Conservation (phyloP, 2,113 vertebrate genomes). For the Nothobranchius furzeri region DNA sequence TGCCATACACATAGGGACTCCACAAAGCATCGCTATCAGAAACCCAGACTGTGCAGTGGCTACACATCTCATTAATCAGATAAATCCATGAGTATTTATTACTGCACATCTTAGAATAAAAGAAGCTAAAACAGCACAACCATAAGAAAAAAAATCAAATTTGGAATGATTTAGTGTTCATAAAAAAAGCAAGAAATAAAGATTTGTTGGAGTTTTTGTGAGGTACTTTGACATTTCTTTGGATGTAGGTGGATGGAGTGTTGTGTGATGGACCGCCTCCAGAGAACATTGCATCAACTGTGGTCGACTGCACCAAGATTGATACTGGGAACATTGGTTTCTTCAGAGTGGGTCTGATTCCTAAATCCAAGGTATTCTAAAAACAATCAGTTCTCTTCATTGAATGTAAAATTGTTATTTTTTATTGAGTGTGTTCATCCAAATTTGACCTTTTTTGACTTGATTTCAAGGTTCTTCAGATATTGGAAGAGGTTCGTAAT, state of each 20-base stretch:
- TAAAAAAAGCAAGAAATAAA: background rate
- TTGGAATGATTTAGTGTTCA: background rate
- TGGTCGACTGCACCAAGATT: constrained; percentile 92
- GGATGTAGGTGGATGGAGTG: constrained; percentile 85
- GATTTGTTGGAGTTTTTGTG: background rate
- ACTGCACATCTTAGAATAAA: constrained; percentile 50
- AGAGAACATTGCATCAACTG: constrained; percentile 90
- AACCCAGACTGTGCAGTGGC: constrained; percentile 88
- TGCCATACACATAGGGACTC: constrained; percentile 85
- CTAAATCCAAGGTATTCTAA: constrained; percentile 85
- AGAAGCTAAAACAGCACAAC: background rate
- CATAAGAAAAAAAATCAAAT: background rate
- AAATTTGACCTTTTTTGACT: constrained; percentile 4
- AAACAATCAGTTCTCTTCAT: background rate
- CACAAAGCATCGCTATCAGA: constrained; percentile 87
- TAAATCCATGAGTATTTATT: constrained; percentile 47
- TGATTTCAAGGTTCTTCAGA: constrained; percentile 89
- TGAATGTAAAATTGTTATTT: too few relatives aligned
- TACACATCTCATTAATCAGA: constrained; percentile 87
- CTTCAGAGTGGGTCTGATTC: constrained; percentile 87
- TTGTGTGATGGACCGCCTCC: constrained; percentile 89
- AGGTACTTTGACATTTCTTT: constrained; percentile 9
- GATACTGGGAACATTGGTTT: constrained; percentile 84
- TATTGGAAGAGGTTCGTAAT: constrained; percentile 85
- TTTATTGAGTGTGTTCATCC: too few relatives aligned